phyloP scores from a whole-genome alignment of 2,113 vertebrate species.

The Perca schrenkii region DNA sequence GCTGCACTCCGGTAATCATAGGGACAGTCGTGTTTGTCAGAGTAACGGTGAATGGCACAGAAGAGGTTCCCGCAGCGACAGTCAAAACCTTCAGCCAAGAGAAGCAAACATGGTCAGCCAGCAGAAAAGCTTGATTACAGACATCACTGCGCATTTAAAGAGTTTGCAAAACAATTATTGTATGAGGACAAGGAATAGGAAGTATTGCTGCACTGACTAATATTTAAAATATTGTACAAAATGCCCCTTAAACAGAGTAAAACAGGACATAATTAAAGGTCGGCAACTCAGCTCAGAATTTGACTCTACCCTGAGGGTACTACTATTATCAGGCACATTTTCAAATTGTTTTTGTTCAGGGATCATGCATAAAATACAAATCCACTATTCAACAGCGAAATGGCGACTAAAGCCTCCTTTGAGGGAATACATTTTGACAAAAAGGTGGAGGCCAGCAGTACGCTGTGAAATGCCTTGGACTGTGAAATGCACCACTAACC shows the following conservation, averaged over 20 bases:
- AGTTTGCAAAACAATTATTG: background rate
- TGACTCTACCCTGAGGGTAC: background rate
- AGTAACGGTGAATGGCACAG: slow-evolving; percentile 92
- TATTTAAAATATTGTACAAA: background rate
- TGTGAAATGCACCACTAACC: slow-evolving; percentile 70
- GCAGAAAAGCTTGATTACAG: background rate
- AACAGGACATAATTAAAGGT: background rate
- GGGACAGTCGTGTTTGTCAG: slow-evolving; percentile 92
- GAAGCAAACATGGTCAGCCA: slow-evolving; percentile 21
- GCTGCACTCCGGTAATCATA: slow-evolving; percentile 92
- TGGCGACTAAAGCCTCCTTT: background rate
- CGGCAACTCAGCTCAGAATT: background rate
- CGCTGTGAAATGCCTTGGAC: slow-evolving; percentile 52
- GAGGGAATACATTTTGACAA: slow-evolving; percentile 8
- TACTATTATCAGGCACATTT: background rate
- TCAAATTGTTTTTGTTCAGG: background rate
- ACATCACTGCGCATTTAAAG: background rate
- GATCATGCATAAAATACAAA: background rate
- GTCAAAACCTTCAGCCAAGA: slow-evolving; percentile 86
- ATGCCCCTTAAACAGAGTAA: background rate
- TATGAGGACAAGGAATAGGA: background rate
- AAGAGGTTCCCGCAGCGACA: slow-evolving; percentile 94
- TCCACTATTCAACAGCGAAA: background rate
- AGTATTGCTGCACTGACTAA: background rate
- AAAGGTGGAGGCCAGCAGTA: slow-evolving; percentile 25